Percentiles rank a stretch among this genome's conserved stretches.
phyloP scores from a whole-genome alignment of 1,140 invertebrate species.

The Bombus affinis region DNA sequence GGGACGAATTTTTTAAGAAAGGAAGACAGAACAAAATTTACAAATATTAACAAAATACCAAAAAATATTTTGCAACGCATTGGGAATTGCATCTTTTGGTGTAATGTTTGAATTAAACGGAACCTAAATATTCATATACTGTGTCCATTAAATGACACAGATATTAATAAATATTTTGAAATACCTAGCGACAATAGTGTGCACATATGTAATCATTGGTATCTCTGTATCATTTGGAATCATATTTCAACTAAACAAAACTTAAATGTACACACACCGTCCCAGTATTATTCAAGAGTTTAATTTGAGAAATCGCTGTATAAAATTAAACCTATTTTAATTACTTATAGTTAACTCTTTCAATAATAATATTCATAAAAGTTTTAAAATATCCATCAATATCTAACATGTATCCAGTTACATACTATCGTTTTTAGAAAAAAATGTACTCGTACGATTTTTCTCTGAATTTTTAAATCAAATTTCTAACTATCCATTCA shows the following conservation, averaged over 20 bases:
- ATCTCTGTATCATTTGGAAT: neutral
- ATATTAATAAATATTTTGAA: neutral
- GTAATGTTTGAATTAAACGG: too few species aligned
- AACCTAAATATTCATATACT: neutral
- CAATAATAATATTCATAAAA: too few species aligned
- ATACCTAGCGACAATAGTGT: neutral
- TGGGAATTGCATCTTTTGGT: neutral
- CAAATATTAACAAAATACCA: neutral
- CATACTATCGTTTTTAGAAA: too few species aligned
- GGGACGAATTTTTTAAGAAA: neutral
- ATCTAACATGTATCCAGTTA: too few species aligned
- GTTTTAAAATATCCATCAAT: too few species aligned
- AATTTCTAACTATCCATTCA: neutral
- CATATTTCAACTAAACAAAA: neutral
- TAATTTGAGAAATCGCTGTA: too few species aligned
- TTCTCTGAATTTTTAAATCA: neutral
- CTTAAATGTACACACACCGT: neutral
- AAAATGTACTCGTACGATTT: too few species aligned
- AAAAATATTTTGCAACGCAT: neutral
- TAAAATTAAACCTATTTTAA: neutral
- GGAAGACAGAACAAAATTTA: neutral
- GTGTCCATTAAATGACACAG: neutral
- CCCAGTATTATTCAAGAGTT: too few species aligned
- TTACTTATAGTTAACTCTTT: too few species aligned
- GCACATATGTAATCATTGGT: neutral